Base-by-base conservation (phyloP, 1,140 invertebrate genomes). In the Alviniconcha marisindica region DNA sequence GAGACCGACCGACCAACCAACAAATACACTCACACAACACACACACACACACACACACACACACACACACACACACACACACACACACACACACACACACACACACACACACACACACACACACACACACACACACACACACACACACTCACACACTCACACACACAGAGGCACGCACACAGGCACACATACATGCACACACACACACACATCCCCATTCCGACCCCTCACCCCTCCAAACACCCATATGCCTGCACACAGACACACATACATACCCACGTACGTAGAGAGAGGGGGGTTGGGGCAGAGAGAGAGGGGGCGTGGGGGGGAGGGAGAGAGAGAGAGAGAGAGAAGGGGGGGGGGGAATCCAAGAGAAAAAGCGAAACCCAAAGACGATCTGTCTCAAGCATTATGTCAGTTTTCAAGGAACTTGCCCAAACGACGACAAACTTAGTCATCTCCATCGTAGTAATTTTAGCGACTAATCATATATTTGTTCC, bases 121-220 rank as follows among this genome's bases (percentile, higher is more conserved):
- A 69, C 63, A 69, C 63, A 69, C 63, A 69, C 63, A 69, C 63
- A 7, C 63, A 36, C 63, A 69, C 63, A 69, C 63, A 69, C 63
- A 36, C 63, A 7, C 63, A 69, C 63, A 60, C 18, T 14, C 15
- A 60, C n/a, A 60, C 15, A 60, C 56, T n/a, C n/a, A n/a, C n/a
- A n/a, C n/a, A n/a, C n/a, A n/a, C n/a, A n/a, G n/a, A n/a, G n/a
- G n/a, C n/a, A n/a, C n/a, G n/a, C n/a, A n/a, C n/a, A n/a, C n/a
- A n/a, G n/a, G n/a, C n/a, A n/a, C n/a, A n/a, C n/a, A n/a, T n/a
- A n/a, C n/a, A n/a, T n/a, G n/a, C n/a, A n/a, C n/a, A n/a, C n/a
- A n/a, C n/a, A n/a, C n/a, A n/a, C n/a, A n/a, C n/a, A n/a, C n/a
- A n/a, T n/a, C n/a, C n/a, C n/a, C n/a, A n/a, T n/a, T n/a, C n/a